Conservation (phyloP, 2,888 invertebrate species). For the Mimas tiliae region DNA sequence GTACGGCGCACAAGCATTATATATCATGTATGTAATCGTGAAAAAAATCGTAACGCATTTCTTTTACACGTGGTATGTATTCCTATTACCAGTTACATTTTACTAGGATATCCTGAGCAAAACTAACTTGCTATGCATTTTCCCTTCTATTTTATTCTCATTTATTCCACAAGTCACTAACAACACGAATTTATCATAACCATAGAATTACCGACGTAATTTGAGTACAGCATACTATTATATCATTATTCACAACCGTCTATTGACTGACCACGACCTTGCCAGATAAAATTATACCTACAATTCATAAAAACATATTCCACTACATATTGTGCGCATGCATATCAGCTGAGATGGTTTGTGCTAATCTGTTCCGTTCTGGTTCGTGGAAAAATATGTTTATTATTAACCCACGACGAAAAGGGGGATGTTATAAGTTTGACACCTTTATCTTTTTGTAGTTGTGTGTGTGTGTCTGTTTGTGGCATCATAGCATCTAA, state of each 20-base stretch:
- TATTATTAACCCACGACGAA: too few relatives aligned
- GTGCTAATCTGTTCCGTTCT: not conserved
- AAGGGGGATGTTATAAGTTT: too few relatives aligned
- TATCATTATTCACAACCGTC: constrained; percentile 37
- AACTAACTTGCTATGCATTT: too few relatives aligned
- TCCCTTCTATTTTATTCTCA: not conserved
- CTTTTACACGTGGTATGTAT: too few relatives aligned
- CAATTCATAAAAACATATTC: constrained; percentile 21
- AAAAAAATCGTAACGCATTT: too few relatives aligned
- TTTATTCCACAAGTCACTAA: constrained; percentile 1
- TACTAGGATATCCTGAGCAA: too few relatives aligned
- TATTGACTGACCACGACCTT: constrained; percentile 51
- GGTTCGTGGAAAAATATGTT: not conserved
- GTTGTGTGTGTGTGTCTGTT: too few relatives aligned
- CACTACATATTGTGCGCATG: not conserved
- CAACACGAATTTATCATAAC: not conserved
- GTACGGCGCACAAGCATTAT: too few relatives aligned
- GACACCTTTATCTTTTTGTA: too few relatives aligned
- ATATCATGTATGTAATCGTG: too few relatives aligned
- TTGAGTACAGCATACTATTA: constrained; percentile 33
- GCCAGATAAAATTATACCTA: constrained; percentile 35
- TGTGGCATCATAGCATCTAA: too few relatives aligned
- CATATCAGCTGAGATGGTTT: not conserved
- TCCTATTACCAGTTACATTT: too few relatives aligned
- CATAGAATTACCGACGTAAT: constrained; percentile 33